Evolutionary conservation across 1,140 invertebrate genomes (phyloP), one percentile per base, ranked within the genome.

Genomic region (Leptoteleia sp.): DNA sequence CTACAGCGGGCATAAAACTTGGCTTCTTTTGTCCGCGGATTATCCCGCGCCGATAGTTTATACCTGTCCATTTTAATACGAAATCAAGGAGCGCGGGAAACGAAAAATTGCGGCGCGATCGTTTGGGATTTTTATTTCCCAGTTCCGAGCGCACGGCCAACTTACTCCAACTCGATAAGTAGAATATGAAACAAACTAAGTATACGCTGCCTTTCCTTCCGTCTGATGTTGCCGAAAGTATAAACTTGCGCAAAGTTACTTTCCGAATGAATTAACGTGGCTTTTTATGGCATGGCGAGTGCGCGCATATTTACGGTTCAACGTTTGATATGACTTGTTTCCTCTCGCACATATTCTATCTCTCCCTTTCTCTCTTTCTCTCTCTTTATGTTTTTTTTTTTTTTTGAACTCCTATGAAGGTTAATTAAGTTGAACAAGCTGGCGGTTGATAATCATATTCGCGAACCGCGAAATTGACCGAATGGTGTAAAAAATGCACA

Each of bases 41-140:
- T 48, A 73, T 73, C 35, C 52, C 38, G 19, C 29, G 17, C 35
- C 57, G 19, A 72, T 62, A 72, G 37, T 70, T 72, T 62, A 47
- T 72, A 31, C 38, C 40, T 54, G 68, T 72, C 37, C 31, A 8
- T 40, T 72, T 72, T 72, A 72, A 45, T 54, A 22, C 22, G 40
- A 55, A 54, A 54, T 71, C 19, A n/a, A 9, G 33, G 38, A 27
- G 13, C 45, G 17, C 25, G 22, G 27, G 37, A 37, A 27, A 37
- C 57, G 57, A 72, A 35, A 27, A 71, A 61, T 72, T 55, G 22
- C 11, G n/a, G 19, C 12, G 22, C 45, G 25, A 42, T 59, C 33
- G 19, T 72, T 62, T 25, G 4, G 9, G 11, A 52, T 25, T 61
- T 61, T 71, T 54, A 52, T 33, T 57, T 29, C 22, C 22, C 3